Base-by-base conservation (phyloP, 1,140 invertebrate species). In the Aradophagus sp. region DNA sequence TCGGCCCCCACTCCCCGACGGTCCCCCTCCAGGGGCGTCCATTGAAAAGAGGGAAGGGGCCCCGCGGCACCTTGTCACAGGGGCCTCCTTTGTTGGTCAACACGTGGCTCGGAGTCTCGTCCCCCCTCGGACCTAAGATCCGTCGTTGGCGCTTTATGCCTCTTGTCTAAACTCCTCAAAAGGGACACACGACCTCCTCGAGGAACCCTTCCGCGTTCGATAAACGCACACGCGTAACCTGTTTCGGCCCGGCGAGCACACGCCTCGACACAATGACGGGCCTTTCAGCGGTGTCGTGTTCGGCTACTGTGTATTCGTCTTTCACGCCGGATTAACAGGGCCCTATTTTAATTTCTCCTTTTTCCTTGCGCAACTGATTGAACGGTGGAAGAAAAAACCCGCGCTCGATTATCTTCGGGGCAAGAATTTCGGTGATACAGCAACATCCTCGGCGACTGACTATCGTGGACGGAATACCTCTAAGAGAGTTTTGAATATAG, bases 1-100 rank as follows among this genome's bases (percentile, higher is more conserved):
- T 4, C 27, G 4, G 7, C 27, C 8, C 11, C 2, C 52, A 19
- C 31, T 7, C 11, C 52, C 11, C 20, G 7, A 38, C 42, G 35
- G 20, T 32, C 27, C 39, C 44, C 45, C 36, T 69, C 65, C 62
- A 31, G 58, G 73, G 72, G 58, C 26, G 52, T 42, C 32, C 41
- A 65, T 74, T 75, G 31, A 61, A 42, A n/a, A 20, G 29, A 42
- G 53, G 39, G 50, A 68, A 74, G 65, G 68, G 65, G 59, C 61
- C 71, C 70, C 69, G 52, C 56, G 74, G 75, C 80, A 84, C 80
- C 81, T 84, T 84, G 79, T 80, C 80, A 62, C 63, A 19, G 75
- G n/a, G 20, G 74, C 38, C 45, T 48, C 38, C 77, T 78, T 83
- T 84, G 80, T 85, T 78, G 63, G 52, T 58, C 72, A 81, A 84